Conservation (phyloP, 1,140 invertebrate species). For the Ceratitis capitata region DNA sequence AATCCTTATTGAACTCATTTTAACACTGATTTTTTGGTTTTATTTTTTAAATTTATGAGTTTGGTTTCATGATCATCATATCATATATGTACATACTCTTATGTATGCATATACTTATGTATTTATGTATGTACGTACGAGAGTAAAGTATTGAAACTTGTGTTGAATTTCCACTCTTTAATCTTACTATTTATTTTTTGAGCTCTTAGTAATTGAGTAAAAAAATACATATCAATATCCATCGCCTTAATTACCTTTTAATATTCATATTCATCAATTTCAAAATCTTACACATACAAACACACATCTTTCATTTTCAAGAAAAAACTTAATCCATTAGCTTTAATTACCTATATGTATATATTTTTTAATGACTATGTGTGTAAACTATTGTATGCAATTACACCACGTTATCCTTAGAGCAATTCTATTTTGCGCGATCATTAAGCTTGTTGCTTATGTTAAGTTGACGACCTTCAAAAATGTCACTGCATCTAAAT, state of each 20-base stretch:
- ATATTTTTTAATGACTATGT: background rate
- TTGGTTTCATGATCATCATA: too few relatives aligned
- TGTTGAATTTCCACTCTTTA: background rate
- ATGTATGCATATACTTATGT: background rate
- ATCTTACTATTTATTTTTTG: background rate
- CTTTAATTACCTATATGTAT: background rate
- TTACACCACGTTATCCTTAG: too few relatives aligned
- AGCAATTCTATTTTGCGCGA: background rate
- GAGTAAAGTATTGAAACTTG: too few relatives aligned
- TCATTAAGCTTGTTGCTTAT: background rate
- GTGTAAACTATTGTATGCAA: background rate
- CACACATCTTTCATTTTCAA: background rate
- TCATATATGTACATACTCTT: too few relatives aligned
- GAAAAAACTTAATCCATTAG: background rate
- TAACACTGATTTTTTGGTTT: too few relatives aligned
- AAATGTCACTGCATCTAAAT: too few relatives aligned
- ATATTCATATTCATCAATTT: background rate
- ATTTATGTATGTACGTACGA: background rate
- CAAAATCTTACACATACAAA: background rate
- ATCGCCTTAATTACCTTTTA: constrained; percentile 1
- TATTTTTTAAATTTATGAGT: too few relatives aligned
- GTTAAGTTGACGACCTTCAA: too few relatives aligned
- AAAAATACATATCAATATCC: constrained; percentile 30
- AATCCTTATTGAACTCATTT: too few relatives aligned
- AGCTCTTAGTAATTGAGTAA: constrained; percentile 1